Base-by-base conservation (phyloP, 2,113 vertebrate genomes). In the Cyphomyrus discorhynchus region DNA sequence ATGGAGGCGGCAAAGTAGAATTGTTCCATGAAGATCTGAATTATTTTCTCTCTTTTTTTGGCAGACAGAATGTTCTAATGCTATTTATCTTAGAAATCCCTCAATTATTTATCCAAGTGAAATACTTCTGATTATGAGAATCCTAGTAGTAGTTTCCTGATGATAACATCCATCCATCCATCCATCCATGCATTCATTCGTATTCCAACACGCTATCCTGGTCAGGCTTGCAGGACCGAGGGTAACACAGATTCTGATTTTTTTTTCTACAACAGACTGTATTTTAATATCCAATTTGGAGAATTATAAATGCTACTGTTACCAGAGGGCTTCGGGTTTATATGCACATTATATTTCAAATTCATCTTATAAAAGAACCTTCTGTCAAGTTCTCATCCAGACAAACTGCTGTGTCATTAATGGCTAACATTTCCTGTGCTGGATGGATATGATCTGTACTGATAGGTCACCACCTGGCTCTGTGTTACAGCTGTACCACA, bases 401-500 rank as follows among this genome's bases (percentile, higher is more conserved):
- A 77, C 35, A 19, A 77, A 39, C 35, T 77, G 70, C 15, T 39
- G 66, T 35, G 70, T 77, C 70, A 39, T 6, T 77, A 77, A 77
- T 39, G 31, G 70, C 35, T 77, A 77, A 77, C 70, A 17, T 39
- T 77, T 13, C 70, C 70, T 39, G 70, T 39, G 70, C 31, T 39
- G 31, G 70, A 39, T 77, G 19, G n/a, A 77, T n/a, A 77, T 77
- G 15, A 19, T 39, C 35, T 19, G 9, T 11, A 66, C 62, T 66
- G n/a, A 66, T 1, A 13, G n/a, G 62, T 66, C n/a, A 5, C 9
- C n/a, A 66, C 10, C 85, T 88, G 24, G 17, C 85, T 88, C 86
- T 77, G 27, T 74, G 8, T 93, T 66, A 90, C 88, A 96, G 96
- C 91, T 96, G 27, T 95, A 95, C 27, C 95, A 96, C 92, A 95